Evolutionary conservation across 2,888 invertebrate species (phyloP).

Genomic region (Drosophila meridionalis): DNA sequence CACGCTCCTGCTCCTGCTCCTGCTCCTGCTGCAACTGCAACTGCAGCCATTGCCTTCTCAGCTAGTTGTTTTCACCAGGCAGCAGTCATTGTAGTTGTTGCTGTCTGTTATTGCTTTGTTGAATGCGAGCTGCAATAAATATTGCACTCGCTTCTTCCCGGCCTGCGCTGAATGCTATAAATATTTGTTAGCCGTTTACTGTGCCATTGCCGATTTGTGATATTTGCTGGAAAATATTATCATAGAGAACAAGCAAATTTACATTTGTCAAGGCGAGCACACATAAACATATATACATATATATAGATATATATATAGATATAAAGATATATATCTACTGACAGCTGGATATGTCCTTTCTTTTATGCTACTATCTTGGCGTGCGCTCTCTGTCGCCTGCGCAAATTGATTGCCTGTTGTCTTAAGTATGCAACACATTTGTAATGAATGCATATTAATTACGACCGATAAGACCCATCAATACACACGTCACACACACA

Average conservation of each 20-base stretch:
- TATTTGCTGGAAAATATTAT: slow-evolving; percentile 74
- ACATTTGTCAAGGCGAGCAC: slow-evolving; percentile 44
- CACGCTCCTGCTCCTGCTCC: slow-evolving; percentile 5
- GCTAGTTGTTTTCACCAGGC: slow-evolving; percentile 61
- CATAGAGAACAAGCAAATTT: slow-evolving; percentile 52
- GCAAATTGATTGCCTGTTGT: slow-evolving; percentile 46
- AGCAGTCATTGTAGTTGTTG: slow-evolving; percentile 50
- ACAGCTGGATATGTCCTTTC: slow-evolving; percentile 11
- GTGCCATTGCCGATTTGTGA: slow-evolving; percentile 73
- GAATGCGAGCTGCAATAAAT: slow-evolving; percentile 76
- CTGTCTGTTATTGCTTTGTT: slow-evolving; percentile 33
- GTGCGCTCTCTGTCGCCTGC: slow-evolving; percentile 12
- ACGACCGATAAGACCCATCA: slow-evolving; percentile 47
- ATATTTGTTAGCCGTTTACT: slow-evolving; percentile 77
- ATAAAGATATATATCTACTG: slow-evolving; percentile 9
- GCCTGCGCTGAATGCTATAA: slow-evolving; percentile 62
- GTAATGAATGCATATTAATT: slow-evolving; percentile 74
- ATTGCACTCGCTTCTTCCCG: slow-evolving; percentile 60
- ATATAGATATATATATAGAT: slow-evolving; percentile 7
- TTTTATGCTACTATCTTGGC: slow-evolving; percentile 7
- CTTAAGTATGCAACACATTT: slow-evolving; percentile 65
- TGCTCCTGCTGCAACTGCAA: slow-evolving; percentile 9
- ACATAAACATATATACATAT: background rate
- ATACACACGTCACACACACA: slow-evolving; percentile 5
- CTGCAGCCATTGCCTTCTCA: slow-evolving; percentile 39